These are phyloP conservation scores for Antennarius striatus DNA, from an alignment of 2,113 vertebrate genomes.

Conservation along the genomic window DNA sequence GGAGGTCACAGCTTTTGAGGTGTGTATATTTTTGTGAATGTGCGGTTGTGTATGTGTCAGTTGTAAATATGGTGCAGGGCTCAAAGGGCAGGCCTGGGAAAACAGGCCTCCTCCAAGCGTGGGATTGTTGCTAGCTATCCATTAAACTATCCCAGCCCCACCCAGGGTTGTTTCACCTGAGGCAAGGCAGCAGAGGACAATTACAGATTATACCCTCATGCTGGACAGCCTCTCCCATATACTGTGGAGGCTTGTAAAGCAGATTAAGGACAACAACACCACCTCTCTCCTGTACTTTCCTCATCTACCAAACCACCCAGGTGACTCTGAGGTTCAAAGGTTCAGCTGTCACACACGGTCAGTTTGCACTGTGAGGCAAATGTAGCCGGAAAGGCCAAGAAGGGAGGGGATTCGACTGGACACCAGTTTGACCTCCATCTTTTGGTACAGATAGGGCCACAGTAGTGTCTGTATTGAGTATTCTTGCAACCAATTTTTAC, in stretches of 20 bases:
- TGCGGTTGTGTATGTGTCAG: constrained; percentile 32
- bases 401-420: background rate
- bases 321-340: constrained; percentile 72
- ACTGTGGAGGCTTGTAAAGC: constrained; percentile 66
- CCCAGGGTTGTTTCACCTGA: constrained; percentile 69
- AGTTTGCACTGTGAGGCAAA: background rate
- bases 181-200: constrained; percentile 68
- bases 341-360: constrained; percentile 36
- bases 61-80: constrained; percentile 27
- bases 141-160: constrained; percentile 62
- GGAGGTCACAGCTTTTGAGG: constrained; percentile 67
- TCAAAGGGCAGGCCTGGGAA: constrained; percentile 70
- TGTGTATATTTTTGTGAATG: constrained; percentile 49
- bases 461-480: constrained; percentile 29
- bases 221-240: constrained; percentile 65
- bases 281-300: constrained; percentile 68
- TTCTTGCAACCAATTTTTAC: constrained; percentile 12
- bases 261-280: constrained; percentile 69
- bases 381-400: background rate
- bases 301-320: constrained; percentile 58
- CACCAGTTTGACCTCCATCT: background rate
- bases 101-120: constrained; percentile 55
- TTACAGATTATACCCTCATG: constrained; percentile 67
- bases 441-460: too few species aligned
- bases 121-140: constrained; percentile 65